Base-by-base conservation (phyloP, 2,797 vertebrate genomes). In the Enteromius afrohamiltoni region DNA sequence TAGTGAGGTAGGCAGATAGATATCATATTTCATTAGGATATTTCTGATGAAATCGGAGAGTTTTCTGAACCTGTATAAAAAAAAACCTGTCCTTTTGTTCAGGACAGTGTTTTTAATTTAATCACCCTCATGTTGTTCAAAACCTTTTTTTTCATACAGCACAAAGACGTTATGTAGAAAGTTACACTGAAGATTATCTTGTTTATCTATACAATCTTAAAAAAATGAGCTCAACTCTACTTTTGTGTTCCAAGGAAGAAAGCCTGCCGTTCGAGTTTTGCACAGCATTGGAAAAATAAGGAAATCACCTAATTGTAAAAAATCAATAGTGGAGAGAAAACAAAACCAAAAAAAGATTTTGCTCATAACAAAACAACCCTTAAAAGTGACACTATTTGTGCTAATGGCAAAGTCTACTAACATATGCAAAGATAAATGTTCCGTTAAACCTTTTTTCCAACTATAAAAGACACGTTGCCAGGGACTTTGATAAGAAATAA, bases 401-500 rank as follows among this genome's bases (percentile, higher is more conserved):
- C 23, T 7, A 23, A 37, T 75, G 73, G 16, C 73, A 49, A 16
- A 23, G 3, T 75, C 49, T 75, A 67, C 6, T 67, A 14, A 26
- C 21, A 53, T 19, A 34, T 16, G 6, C 23, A 71, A 71, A 31
- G 37, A 10, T 65, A 55, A 26, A 68, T 10, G n/a, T 8, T 31
- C 29, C 53, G 37, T 68, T 45, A 58, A 71, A 47, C 26, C 0
- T 1, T 17, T 60, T 55, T 60, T 34, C 17, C 23, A 45, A 60
- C n/a, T 11, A 21, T n/a, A 70, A 19, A 42, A 58, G 9, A 21
- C 23, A 55, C 9, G 37, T 29, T 47, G 51, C 49, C 11, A 70
- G 37, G 51, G 3, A 70, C 37, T 70, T 26, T n/a, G 21, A 60
- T 80, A 31, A 6, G 14, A 21, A 80, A 80, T 58, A 58, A 70